phyloP scores from a whole-genome alignment of 2,888 invertebrate genomes.

The Caenorhabditis plicata region DNA sequence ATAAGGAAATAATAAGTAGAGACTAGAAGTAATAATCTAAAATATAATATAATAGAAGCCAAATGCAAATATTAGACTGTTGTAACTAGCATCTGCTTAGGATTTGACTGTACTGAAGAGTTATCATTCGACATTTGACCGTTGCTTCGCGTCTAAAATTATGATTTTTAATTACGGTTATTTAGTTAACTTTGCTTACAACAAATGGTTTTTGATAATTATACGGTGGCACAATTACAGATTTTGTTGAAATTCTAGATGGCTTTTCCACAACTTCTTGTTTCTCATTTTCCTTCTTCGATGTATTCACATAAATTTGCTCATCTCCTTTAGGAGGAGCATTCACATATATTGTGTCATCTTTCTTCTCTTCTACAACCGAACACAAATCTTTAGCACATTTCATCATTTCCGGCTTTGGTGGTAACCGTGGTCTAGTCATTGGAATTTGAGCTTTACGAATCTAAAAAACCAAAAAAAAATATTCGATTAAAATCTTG shows the following conservation, averaged over 20 bases:
- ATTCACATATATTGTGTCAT: conserved; percentile 30
- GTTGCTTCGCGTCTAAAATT: conserved; percentile 12
- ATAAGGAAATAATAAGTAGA: too few relatives aligned
- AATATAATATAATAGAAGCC: too few relatives aligned
- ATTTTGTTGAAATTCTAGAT: conserved; percentile 10
- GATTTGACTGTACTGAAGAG: conserved; percentile 14
- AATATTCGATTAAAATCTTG: background rate
- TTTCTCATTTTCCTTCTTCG: conserved; percentile 2
- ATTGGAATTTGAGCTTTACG: conserved; percentile 2
- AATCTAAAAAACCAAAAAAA: conserved; percentile 1
- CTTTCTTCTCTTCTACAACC: conserved; percentile 13
- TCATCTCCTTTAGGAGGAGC: conserved; percentile 7
- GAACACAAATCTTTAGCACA: background rate
- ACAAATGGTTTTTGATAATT: conserved; percentile 33
- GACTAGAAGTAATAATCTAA: too few relatives aligned
- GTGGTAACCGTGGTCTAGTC: conserved; percentile 20
- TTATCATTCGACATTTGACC: conserved; percentile 13
- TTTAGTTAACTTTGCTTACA: conserved; percentile 8
- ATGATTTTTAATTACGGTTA: background rate
- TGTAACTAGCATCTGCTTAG: conserved; percentile 36
- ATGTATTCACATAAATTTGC: conserved; percentile 17
- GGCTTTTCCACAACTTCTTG: background rate
- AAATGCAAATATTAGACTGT: conserved; percentile 20
- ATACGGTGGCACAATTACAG: conserved; percentile 31
- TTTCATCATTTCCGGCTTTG: conserved; percentile 12